Base-by-base conservation (phyloP, 2,797 vertebrate genomes). In the Jordanella pulchra region DNA sequence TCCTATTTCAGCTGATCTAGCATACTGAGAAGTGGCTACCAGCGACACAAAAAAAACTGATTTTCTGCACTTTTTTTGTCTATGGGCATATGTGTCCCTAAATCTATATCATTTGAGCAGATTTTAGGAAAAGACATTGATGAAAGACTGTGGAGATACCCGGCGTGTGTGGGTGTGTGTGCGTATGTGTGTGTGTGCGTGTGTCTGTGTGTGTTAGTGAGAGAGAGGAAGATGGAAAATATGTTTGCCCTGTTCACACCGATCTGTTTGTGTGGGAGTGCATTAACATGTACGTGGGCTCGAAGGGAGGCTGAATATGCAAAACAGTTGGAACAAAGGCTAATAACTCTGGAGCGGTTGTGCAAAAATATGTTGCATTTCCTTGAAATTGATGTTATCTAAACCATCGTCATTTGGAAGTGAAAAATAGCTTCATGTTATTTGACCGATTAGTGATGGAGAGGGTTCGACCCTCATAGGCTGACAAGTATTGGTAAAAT, bases 251-350 rank as follows among this genome's bases (percentile, higher is more conserved):
- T 93, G 92, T 92, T 94, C 90, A 92, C 92, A 93, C 92, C 90
- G 92, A 92, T 94, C 92, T 94, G 94, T 94, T 94, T 94, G 93
- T 93, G 94, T 95, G 93, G 94, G 93, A 89, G 94, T 93, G 90
- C 93, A 94, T 94, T 95, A 95, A 94, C 93, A 95, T 94, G 88
- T 88, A 92, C 84, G 94, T 95, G 93, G 94, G 94, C 88, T 87
- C 91, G 80, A 88, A 84, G 80, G 91, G 87, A 90, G 89, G 90
- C 89, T 87, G 93, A 93, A 94, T 93, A 95, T 94, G 93, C 91
- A 94, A 93, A 95, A 89, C 89, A 84, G 87, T 87, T 92, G 79
- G 84, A 93, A 93, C 92, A 94, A 93, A 94, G 86, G 89, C 89
- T 88, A 91, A 92, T 91, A 93, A 91, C 89, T 92, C 87, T 84